A percentile compares a stretch with the other conserved stretches of the same genome.
These are phyloP conservation scores for Drosophila nigromelanica DNA, from an alignment of 1,140 invertebrate species.

Conservation along the genomic window DNA sequence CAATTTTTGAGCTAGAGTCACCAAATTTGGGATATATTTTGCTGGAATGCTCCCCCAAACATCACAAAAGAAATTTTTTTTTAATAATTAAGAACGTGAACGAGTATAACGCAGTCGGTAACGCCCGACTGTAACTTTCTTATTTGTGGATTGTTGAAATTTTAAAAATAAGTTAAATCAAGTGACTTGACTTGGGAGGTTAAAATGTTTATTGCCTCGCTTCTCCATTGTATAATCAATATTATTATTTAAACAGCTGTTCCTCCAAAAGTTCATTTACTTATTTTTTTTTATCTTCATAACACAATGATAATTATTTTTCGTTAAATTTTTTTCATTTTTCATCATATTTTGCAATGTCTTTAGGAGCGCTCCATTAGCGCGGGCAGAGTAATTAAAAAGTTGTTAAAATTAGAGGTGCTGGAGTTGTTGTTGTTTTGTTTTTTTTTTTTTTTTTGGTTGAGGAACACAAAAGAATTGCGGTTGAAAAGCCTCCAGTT, in stretches of 20 bases:
- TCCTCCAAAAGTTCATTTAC: slow-evolving; percentile 62
- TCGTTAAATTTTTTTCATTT: slow-evolving; percentile 37
- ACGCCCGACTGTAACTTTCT: not conserved
- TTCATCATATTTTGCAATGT: slow-evolving; percentile 56
- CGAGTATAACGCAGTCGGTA: too few relatives aligned
- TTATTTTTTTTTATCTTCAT: slow-evolving; percentile 12
- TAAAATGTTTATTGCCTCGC: not conserved
- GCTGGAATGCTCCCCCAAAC: too few relatives aligned
- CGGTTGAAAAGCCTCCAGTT: slow-evolving; percentile 43
- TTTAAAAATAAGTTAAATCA: slow-evolving; percentile 38
- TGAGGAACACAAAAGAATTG: slow-evolving; percentile 69
- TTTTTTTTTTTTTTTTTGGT: slow-evolving; percentile 16
- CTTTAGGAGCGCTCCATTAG: slow-evolving; percentile 59
- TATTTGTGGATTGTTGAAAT: slow-evolving; percentile 1
- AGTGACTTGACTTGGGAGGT: slow-evolving; percentile 9
- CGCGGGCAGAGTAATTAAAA: slow-evolving; percentile 65
- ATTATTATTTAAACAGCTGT: slow-evolving; percentile 61
- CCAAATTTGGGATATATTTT: too few relatives aligned
- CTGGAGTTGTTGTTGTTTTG: slow-evolving; percentile 13
- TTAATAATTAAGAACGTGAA: too few relatives aligned
- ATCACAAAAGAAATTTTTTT: too few relatives aligned
- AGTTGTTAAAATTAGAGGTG: slow-evolving; percentile 55
- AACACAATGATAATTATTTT: slow-evolving; percentile 62
- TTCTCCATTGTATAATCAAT: slow-evolving; percentile 56
- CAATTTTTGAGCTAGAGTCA: too few relatives aligned